These are phyloP conservation scores for Anseranas semipalmata DNA, from an alignment of 2,113 vertebrate species.

Conservation along the genomic window DNA sequence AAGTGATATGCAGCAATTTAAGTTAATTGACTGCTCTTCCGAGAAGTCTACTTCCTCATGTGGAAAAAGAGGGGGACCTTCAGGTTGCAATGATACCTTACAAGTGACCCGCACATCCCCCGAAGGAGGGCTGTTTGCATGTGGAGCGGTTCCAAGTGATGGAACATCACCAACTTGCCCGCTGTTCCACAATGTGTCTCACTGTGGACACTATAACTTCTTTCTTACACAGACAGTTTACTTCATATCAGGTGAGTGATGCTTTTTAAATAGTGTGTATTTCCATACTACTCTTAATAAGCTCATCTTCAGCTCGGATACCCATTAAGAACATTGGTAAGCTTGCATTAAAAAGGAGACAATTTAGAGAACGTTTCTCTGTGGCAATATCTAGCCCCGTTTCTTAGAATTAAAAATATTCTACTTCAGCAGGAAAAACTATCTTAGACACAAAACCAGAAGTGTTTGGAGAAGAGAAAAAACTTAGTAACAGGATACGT, in stretches of 20 bases:
- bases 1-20: not conserved
- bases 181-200: not conserved
- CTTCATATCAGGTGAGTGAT: not conserved
- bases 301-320: no score
- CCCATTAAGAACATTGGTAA: not conserved
- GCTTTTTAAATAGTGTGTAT: no score
- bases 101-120: not conserved
- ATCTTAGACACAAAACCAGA: not conserved
- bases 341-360: not conserved
- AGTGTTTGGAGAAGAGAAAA: not conserved
- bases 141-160: not conserved
- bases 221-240: not conserved
- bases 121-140: not conserved
- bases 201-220: not conserved
- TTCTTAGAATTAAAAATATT: not conserved
- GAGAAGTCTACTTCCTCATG: not conserved
- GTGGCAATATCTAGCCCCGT: not conserved
- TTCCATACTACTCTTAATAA: not conserved
- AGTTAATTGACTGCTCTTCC: not conserved
- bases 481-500: not conserved
- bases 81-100: not conserved
- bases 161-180: not conserved
- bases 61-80: not conserved
- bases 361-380: not conserved
- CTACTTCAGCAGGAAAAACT: no score